Base-by-base conservation (phyloP, 2,797 vertebrate genomes). In the Galagoides demidoff region DNA sequence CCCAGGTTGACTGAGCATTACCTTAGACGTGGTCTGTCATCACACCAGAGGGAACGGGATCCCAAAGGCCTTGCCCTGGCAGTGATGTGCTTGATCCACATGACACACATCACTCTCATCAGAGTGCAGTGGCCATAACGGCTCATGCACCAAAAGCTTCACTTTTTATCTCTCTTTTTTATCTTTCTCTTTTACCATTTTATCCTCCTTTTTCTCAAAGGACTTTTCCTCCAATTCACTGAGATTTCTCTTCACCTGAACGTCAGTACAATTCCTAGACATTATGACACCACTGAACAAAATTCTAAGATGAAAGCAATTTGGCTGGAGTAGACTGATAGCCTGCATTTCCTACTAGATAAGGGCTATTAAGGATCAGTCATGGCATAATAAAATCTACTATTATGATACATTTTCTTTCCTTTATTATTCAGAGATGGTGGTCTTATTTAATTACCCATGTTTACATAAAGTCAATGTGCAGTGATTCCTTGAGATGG, bases 401-500 rank as follows among this genome's bases (percentile, higher is more conserved):
- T 97, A 95, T 96, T 89, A 90, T 63, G 84, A 95, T 87, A 81
- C 86, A 90, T 92, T 97, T 98, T 97, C 89, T 95, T 94, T 76
- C 52, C 83, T 85, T 86, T 78, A 83, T 94, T 96, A 96, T 96
- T 97, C 97, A 96, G 97, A 97, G 96, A 97, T 94, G 97, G 97
- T 97, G 95, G 95, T 89, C 96, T 97, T 96, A 92, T 96, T 98
- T 97, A 97, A 97, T 96, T 97, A 97, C 81, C 89, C 79, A 17
- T 85, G 71, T 96, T 96, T 93, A 31, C 82, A 55, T n/a, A n/a
- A 88, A 83, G 17, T 90, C 31, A 55, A 2, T 49, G 29, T 74
- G 59, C 52, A 22, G 61, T 81, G 78, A 93, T 68, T 84, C 83
- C 88, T 81, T 11, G 78, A 78, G 71, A 85, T 37, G 20, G 59